These are phyloP conservation scores for Gorsachius goisagi DNA, from an alignment of 2,113 vertebrate species.

Conservation along the genomic window DNA sequence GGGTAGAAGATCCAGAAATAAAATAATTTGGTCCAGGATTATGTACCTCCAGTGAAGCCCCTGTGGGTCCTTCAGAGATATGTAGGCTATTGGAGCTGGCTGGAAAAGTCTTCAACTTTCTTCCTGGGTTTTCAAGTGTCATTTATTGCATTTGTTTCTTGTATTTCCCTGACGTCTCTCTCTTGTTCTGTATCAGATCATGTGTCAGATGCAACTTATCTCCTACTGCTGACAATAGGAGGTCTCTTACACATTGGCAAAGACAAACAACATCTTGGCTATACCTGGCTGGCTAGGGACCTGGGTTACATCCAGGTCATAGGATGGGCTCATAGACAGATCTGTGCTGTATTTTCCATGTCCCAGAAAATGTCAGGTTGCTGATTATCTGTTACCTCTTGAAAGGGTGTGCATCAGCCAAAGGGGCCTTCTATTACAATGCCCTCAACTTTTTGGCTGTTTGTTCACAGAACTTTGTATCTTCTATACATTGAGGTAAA, in stretches of 20 bases:
- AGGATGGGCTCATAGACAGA: not conserved
- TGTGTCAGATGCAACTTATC: not conserved
- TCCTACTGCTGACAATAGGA: not conserved
- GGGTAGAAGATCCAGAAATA: not conserved
- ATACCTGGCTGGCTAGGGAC: not conserved
- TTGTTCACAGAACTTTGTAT: not conserved
- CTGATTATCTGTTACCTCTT: not conserved
- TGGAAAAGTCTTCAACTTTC: not conserved
- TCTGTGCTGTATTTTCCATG: not conserved
- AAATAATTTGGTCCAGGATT: not conserved
- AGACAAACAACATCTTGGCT: not conserved
- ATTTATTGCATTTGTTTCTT: not conserved
- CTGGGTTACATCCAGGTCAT: not conserved
- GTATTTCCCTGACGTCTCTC: not conserved
- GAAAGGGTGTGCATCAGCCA: not conserved
- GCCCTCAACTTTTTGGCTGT: not conserved
- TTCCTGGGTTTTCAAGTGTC: not conserved
- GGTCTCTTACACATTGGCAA: not conserved
- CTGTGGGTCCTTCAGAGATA: not conserved
- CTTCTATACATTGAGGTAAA: not conserved
- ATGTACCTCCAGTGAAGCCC: not conserved
- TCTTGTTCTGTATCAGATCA: not conserved
- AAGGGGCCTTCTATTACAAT: not conserved
- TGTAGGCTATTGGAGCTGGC: not conserved
- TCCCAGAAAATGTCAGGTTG: not conserved